Evolutionary conservation across 2,113 vertebrate species (phyloP), one percentile per base, ranked within the genome.

Genomic region (Pseudorhombus dupliciocellatus): DNA sequence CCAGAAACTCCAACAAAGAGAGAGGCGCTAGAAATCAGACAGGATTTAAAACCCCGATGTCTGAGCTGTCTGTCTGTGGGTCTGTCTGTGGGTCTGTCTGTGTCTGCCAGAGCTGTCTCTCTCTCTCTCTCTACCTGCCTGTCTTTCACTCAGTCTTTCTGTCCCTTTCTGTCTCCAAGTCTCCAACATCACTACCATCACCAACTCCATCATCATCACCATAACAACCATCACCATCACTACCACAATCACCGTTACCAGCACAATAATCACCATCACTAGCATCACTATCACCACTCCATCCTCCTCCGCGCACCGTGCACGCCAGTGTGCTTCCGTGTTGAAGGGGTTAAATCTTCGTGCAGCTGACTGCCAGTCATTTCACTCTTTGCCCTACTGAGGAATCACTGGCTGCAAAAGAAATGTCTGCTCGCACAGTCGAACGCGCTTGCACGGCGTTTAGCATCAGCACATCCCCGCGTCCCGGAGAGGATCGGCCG

Each of bases 1-100:
- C 30, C 62, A 70, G 21, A 71, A 89, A 83, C 60, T 77, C 73
- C 76, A 81, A 88, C 87, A 89, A 87, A 88, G 79, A 75, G 66
- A 72, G 80, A 70, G 54, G 60, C 61, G 9, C 22, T 54, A 66
- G 61, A 85, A 83, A 85, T 83, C 61, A 85, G 85, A 90, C 81
- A 20, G 83, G 85, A 86, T 88, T 88, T 86, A 77, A 83, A 73
- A 4, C 53, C 73, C 44, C 10, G 34, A 70, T 84, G 79, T 82
- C 84, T 85, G 65, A 55, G 15, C 68, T 61, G 67, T 24, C 57
- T 52, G 28, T 30, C 51, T 55, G 62, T 37, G 34, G 34, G 9
- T 40, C 73, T 84, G 79, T 81, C 84, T 85, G 65, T 50, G 22
- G 59, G 34, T 37, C 34, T 37, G 34, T 37, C 34, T 37, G 5